Percentiles rank a stretch among this genome's conserved stretches.
These are phyloP conservation scores for Elymnias hypermnestra DNA, from an alignment of 1,140 invertebrate species.

Conservation along the genomic window DNA sequence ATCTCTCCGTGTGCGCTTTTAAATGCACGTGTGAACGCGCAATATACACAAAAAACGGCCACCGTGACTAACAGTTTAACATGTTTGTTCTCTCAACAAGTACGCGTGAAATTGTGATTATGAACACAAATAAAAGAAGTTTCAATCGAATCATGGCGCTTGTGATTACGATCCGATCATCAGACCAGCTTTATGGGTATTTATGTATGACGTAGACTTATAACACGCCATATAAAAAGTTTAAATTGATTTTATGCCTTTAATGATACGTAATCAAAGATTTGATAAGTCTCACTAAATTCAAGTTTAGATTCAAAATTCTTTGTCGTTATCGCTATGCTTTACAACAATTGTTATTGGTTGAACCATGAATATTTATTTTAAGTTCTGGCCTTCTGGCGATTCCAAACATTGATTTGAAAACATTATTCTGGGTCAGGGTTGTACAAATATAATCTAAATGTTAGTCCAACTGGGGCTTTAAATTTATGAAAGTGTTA, in stretches of 20 bases:
- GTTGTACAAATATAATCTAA: too few species aligned
- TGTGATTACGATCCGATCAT: constrained; percentile 25
- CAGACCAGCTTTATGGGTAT: constrained; percentile 9
- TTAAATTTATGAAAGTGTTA: too few species aligned
- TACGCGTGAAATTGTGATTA: constrained; percentile 68
- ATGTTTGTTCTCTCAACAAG: constrained; percentile 53
- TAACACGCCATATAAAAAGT: constrained; percentile 1
- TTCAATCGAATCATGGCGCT: constrained; percentile 35
- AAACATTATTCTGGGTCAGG: too few species aligned
- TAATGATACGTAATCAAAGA: constrained; percentile 6
- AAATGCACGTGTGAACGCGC: constrained; percentile 38
- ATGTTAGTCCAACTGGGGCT: too few species aligned
- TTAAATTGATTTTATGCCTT: constrained; percentile 1
- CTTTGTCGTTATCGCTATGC: not conserved
- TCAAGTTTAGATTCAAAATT: constrained; percentile 1
- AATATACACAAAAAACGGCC: constrained; percentile 47
- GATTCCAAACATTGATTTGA: too few species aligned
- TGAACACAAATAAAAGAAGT: constrained; percentile 49
- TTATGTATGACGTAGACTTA: constrained; percentile 5
- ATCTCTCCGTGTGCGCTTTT: constrained; percentile 28
- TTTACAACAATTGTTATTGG: too few species aligned
- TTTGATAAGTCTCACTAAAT: not conserved
- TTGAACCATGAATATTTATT: too few species aligned
- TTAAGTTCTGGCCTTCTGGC: too few species aligned
- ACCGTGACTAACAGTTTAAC: constrained; percentile 66